Evolutionary conservation across 1,140 invertebrate genomes (phyloP).

Genomic region (Panonychus citri): DNA sequence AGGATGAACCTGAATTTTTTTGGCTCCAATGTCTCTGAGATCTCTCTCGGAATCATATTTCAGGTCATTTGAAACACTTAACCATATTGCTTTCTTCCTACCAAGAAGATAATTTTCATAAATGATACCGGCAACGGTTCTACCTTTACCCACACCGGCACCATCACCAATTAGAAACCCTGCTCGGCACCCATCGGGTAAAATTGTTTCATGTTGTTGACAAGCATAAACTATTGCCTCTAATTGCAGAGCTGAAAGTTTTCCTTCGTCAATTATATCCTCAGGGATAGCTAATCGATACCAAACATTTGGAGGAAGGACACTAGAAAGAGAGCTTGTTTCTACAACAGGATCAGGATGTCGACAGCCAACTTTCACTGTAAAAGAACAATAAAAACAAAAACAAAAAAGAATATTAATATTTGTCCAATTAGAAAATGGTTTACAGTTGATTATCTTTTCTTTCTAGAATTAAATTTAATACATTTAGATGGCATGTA

Average conservation of each 20-base stretch:
- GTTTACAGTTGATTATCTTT: background rate
- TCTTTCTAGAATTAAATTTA: slow-evolving; percentile 11
- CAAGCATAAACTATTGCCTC: slow-evolving; percentile 88
- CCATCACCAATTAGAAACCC: slow-evolving; percentile 96
- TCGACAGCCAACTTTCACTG: slow-evolving; percentile 74
- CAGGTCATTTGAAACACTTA: slow-evolving; percentile 88
- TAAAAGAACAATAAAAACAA: background rate
- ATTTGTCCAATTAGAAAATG: too few species aligned
- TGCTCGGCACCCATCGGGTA: slow-evolving; percentile 69
- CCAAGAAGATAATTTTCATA: slow-evolving; percentile 90
- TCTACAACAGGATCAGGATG: slow-evolving; percentile 99
- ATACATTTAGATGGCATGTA: slow-evolving; percentile 89
- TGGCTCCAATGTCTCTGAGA: slow-evolving; percentile 78
- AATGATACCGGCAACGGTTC: slow-evolving; percentile 93
- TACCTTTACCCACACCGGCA: slow-evolving; percentile 89
- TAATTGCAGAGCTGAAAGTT: slow-evolving; percentile 79
- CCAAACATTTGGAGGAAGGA: slow-evolving; percentile 79
- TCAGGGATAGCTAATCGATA: slow-evolving; percentile 68
- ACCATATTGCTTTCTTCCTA: slow-evolving; percentile 78
- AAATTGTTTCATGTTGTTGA: slow-evolving; percentile 76
- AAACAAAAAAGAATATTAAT: background rate
- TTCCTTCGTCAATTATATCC: slow-evolving; percentile 53
- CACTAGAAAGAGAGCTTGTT: slow-evolving; percentile 85
- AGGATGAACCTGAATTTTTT: slow-evolving; percentile 62
- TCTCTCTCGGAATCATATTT: slow-evolving; percentile 95